These are phyloP conservation scores for Desoria tigrina DNA, from an alignment of 2,888 invertebrate genomes.

Conservation along the genomic window DNA sequence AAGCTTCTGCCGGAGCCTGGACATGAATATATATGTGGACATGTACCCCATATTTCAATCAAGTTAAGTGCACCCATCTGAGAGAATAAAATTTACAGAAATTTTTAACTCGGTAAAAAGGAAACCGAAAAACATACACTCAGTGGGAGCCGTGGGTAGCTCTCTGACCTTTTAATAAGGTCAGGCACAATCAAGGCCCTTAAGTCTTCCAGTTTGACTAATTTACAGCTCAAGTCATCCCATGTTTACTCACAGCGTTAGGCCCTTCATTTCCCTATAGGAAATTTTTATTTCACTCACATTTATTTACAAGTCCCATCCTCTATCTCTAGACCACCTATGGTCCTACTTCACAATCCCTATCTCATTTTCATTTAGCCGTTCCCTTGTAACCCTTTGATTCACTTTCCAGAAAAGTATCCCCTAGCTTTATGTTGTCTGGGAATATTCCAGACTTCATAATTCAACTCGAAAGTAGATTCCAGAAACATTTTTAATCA, in stretches of 20 bases:
- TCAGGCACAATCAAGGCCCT: conserved; percentile 47
- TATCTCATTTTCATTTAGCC: not conserved
- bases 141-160: conserved; percentile 44
- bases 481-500: conserved; percentile 21
- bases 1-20: not conserved
- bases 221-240: conserved; percentile 38
- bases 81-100: conserved; percentile 20
- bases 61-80: conserved; percentile 14
- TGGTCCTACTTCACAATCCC: conserved; percentile 2
- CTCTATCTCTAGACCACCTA: conserved; percentile 17
- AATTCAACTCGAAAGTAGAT: conserved; percentile 16
- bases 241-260: not conserved
- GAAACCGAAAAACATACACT: conserved; percentile 41
- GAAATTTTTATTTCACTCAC: conserved; percentile 27
- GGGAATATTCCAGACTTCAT: conserved; percentile 8
- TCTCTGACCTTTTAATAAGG: conserved; percentile 54
- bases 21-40: conserved; percentile 5
- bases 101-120: conserved; percentile 5
- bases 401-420: not conserved
- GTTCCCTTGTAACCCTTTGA: not conserved
- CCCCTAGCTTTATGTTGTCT: conserved; percentile 11
- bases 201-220: conserved; percentile 41
- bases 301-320: conserved; percentile 14
- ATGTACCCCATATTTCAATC: conserved; percentile 20
- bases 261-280: conserved; percentile 5